phyloP scores from a whole-genome alignment of 1,140 invertebrate genomes.

The Bombus turneri region DNA sequence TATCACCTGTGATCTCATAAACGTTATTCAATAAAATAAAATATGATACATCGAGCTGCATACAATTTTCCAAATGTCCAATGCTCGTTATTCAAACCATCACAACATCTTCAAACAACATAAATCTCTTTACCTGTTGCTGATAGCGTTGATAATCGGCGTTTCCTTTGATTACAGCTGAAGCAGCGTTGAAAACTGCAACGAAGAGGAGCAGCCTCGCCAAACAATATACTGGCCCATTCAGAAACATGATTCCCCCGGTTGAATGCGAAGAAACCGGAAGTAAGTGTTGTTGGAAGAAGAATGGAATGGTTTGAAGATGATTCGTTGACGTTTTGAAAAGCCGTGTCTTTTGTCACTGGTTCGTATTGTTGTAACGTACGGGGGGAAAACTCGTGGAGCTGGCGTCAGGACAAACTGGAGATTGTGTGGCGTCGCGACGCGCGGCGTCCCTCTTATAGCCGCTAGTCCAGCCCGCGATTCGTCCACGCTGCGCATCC shows the following conservation, averaged over 20 bases:
- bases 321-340: background rate
- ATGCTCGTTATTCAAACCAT: background rate
- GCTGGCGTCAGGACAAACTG: constrained; percentile 35
- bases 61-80: background rate
- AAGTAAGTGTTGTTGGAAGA: background rate
- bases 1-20: too few species aligned
- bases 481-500: constrained; percentile 75
- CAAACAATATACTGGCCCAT: background rate
- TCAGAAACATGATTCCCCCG: background rate
- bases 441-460: constrained; percentile 78
- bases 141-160: constrained; percentile 53
- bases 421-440: constrained; percentile 75
- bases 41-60: background rate
- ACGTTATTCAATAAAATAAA: too few species aligned
- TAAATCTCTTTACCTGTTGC: constrained; percentile 58
- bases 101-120: background rate
- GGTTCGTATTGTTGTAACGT: background rate
- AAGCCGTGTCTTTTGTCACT: background rate
- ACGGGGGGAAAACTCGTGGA: constrained; percentile 21
- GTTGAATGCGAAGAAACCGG: background rate
- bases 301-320: background rate
- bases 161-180: constrained; percentile 40
- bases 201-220: constrained; percentile 21
- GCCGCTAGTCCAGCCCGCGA: constrained; percentile 61
- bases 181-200: constrained; percentile 13